These are phyloP conservation scores for Taenaris catops DNA, from an alignment of 2,888 invertebrate species.

Conservation along the genomic window DNA sequence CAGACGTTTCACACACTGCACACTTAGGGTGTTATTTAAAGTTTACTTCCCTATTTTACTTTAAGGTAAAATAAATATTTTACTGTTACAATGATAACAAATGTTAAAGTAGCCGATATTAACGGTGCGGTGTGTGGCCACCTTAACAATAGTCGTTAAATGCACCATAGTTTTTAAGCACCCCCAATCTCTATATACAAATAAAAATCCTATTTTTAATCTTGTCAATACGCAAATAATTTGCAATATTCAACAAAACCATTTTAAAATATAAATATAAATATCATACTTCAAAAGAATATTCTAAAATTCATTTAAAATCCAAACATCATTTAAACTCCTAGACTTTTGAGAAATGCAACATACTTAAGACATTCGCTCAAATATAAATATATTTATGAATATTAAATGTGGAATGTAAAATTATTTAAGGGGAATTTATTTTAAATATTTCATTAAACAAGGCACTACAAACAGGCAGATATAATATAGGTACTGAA, in stretches of 20 bases:
- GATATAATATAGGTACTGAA: too few species aligned
- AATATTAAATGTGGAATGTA: conserved; percentile 19
- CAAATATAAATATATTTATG: conserved; percentile 9
- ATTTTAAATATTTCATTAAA: conserved; percentile 6
- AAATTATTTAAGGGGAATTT: conserved; percentile 9
- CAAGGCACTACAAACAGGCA: conserved; percentile 17
- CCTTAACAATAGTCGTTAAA: conserved; percentile 53
- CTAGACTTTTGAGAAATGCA: conserved; percentile 16
- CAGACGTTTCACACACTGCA: conserved; percentile 18
- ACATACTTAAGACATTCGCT: conserved; percentile 13
- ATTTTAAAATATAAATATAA: conserved; percentile 1
- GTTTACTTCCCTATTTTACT: too few species aligned
- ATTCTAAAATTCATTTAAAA: conserved; percentile 6
- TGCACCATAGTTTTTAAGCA: conserved; percentile 57
- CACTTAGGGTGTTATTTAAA: background rate
- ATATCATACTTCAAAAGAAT: conserved; percentile 6
- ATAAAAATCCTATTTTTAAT: conserved; percentile 31
- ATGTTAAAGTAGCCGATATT: background rate
- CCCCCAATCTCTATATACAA: conserved; percentile 56
- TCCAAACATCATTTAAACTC: conserved; percentile 5
- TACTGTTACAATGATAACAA: too few species aligned
- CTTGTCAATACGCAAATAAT: conserved; percentile 10
- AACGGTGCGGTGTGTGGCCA: conserved; percentile 13
- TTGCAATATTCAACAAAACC: background rate
- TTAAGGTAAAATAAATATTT: background rate